These are phyloP conservation scores for Bibio marci DNA, from an alignment of 2,888 invertebrate species.

Conservation along the genomic window DNA sequence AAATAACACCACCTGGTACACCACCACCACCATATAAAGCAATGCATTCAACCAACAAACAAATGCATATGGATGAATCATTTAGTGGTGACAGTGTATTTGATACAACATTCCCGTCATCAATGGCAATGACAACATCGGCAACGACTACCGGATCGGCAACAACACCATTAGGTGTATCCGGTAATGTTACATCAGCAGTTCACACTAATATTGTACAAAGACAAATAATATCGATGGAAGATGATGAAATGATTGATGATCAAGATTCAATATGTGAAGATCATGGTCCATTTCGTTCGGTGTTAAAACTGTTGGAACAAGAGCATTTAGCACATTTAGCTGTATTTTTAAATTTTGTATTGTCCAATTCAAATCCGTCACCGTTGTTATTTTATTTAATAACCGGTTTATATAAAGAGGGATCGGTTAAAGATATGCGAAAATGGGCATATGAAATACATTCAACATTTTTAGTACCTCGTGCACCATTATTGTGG, in stretches of 20 bases:
- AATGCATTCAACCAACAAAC: constrained; percentile 13
- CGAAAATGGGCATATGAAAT: constrained; percentile 99
- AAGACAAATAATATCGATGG: constrained; percentile 84
- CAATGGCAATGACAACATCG: constrained; percentile 1
- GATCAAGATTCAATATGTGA: constrained; percentile 58
- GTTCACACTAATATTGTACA: constrained; percentile 32
- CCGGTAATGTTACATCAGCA: constrained; percentile 19
- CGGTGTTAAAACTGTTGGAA: constrained; percentile 61
- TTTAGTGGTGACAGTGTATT: background rate
- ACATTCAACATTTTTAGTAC: constrained; percentile 87
- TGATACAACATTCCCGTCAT: background rate
- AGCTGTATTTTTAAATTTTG: constrained; percentile 87
- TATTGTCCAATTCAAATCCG: constrained; percentile 69
- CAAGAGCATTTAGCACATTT: constrained; percentile 65
- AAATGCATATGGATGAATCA: background rate
- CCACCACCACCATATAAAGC: constrained; percentile 69
- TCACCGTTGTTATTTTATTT: constrained; percentile 54
- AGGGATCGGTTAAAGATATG: constrained; percentile 75
- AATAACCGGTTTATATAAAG: constrained; percentile 78
- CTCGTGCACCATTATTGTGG: constrained; percentile 43
- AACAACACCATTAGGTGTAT: background rate
- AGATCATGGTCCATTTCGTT: constrained; percentile 80
- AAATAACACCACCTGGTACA: constrained; percentile 64
- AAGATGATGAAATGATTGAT: constrained; percentile 84
- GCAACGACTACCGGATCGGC: background rate